These are phyloP conservation scores for Piscicola geometra DNA, from an alignment of 2,888 invertebrate genomes.

Conservation along the genomic window DNA sequence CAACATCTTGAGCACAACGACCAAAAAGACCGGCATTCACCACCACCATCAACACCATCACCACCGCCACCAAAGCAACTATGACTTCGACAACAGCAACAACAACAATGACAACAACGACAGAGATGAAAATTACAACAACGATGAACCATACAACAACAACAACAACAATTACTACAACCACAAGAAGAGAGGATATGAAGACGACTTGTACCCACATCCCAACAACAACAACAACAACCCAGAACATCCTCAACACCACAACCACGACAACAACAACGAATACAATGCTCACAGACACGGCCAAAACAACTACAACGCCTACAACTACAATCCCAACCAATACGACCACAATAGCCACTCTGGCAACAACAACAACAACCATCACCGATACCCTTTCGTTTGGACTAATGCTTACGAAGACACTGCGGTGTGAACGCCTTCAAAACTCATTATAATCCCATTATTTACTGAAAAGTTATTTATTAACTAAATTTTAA, in stretches of 20 bases:
- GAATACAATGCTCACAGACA: not conserved
- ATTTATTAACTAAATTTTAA: too few relatives aligned
- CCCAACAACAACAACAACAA: too few relatives aligned
- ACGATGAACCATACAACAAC: too few relatives aligned
- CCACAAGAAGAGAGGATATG: too few relatives aligned
- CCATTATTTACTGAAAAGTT: too few relatives aligned
- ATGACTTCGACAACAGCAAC: not conserved
- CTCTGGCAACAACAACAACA: not conserved
- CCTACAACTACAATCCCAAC: not conserved
- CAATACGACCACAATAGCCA: not conserved
- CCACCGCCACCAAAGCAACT: slow-evolving; percentile 13
- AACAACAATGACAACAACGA: too few relatives aligned
- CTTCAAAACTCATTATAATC: not conserved
- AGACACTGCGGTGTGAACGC: slow-evolving; percentile 71
- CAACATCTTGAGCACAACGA: slow-evolving; percentile 88
- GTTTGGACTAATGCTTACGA: slow-evolving; percentile 93
- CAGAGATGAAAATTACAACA: too few relatives aligned
- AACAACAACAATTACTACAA: too few relatives aligned
- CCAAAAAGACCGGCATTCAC: slow-evolving; percentile 77
- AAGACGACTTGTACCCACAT: too few relatives aligned
- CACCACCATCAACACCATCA: slow-evolving; percentile 63
- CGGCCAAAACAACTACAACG: not conserved
- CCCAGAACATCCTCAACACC: too few relatives aligned
- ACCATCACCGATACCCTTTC: not conserved
- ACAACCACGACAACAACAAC: not conserved